Percentiles rank a stretch among this genome's conserved stretches.
Evolutionary conservation across 2,888 invertebrate species (phyloP).

Genomic region (Erebia epiphron): DNA sequence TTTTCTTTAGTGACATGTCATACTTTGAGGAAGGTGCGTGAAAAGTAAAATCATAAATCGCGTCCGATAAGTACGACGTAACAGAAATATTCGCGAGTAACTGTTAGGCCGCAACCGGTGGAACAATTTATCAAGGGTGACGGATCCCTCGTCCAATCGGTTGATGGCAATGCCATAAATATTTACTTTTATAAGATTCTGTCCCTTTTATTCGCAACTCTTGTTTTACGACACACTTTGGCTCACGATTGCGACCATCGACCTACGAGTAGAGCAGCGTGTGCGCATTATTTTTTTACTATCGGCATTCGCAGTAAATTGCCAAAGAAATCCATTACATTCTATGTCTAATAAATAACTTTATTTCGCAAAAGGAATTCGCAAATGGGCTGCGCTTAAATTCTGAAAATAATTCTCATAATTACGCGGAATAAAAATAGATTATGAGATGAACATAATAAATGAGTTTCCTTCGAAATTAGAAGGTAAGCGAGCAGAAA

Average conservation of each 20-base stretch:
- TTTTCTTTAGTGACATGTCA: background rate
- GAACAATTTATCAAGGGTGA: slow-evolving; percentile 79
- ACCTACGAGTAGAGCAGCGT: slow-evolving; percentile 52
- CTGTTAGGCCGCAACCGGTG: slow-evolving; percentile 69
- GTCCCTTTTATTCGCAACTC: slow-evolving; percentile 74
- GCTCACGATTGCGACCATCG: slow-evolving; percentile 63
- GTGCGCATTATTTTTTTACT: slow-evolving; percentile 70
- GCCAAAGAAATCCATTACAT: slow-evolving; percentile 50
- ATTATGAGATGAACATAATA: slow-evolving; percentile 31
- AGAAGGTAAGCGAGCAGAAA: slow-evolving; percentile 30
- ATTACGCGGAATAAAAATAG: slow-evolving; percentile 22
- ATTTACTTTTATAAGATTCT: slow-evolving; percentile 83
- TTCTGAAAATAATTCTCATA: slow-evolving; percentile 19
- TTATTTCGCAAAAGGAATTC: slow-evolving; percentile 23
- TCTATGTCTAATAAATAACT: slow-evolving; percentile 17
- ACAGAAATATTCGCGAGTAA: slow-evolving; percentile 71
- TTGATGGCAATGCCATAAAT: slow-evolving; percentile 81
- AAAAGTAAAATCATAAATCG: slow-evolving; percentile 59
- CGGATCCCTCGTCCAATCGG: slow-evolving; percentile 79
- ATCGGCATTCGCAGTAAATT: slow-evolving; percentile 56
- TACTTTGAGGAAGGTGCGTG: background rate
- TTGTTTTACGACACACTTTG: slow-evolving; percentile 78
- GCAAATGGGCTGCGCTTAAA: slow-evolving; percentile 7
- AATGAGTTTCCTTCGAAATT: slow-evolving; percentile 30
- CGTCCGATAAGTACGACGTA: slow-evolving; percentile 69